phyloP scores from a whole-genome alignment of 2,888 invertebrate species.

The Polydesmus complanatus region DNA sequence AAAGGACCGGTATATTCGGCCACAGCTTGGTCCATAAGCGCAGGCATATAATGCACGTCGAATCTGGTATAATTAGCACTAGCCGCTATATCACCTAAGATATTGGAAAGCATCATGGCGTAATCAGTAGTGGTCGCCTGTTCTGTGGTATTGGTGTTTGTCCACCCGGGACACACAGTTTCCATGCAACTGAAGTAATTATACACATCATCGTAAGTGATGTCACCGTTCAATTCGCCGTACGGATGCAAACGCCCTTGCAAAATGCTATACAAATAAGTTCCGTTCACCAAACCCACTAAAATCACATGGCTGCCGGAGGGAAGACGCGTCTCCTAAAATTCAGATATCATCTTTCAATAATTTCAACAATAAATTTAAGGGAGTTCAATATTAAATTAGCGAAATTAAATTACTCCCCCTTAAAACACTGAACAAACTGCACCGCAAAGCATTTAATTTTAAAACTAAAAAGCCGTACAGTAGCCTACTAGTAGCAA shows the following conservation, averaged over 20 bases:
- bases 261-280: constrained; percentile 34
- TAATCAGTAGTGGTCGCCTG: constrained; percentile 3
- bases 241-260: constrained; percentile 35
- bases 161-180: constrained; percentile 15
- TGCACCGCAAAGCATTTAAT: no score
- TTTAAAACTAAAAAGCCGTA: no score
- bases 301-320: constrained; percentile 35
- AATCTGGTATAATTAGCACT: constrained; percentile 5
- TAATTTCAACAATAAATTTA: neutral
- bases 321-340: constrained; percentile 33
- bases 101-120: constrained; percentile 6
- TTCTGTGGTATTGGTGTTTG: constrained; percentile 4
- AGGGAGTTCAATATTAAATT: no score
- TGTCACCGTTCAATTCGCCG: constrained; percentile 32
- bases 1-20: neutral
- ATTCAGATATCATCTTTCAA: constrained; percentile 5
- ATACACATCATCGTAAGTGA: constrained; percentile 36
- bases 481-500: no score
- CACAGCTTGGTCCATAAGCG: constrained; percentile 2
- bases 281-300: constrained; percentile 36
- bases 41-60: constrained; percentile 8
- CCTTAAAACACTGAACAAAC: no score
- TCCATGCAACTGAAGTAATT: constrained; percentile 38
- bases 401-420: no score
- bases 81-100: neutral